Base-by-base conservation (phyloP, 2,888 invertebrate species). In the Trachelus troglodyta region DNA sequence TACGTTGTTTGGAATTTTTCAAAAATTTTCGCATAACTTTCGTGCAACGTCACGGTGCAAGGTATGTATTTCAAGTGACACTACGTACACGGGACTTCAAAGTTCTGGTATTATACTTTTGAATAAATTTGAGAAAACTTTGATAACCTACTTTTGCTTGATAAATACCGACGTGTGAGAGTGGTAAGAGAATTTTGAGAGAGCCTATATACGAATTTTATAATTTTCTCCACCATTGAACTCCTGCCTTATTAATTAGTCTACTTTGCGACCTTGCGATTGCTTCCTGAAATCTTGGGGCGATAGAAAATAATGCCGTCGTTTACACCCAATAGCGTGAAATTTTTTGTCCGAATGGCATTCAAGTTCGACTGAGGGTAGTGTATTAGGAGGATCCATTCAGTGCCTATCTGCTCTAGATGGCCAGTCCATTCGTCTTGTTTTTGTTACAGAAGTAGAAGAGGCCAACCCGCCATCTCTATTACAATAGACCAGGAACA, bases 401-500 rank as follows among this genome's bases (percentile, higher is more conserved):
- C 87, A 83, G 83, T 83, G 82, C 81, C 87, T 86, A 88, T 88
- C 88, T 87, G 88, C 83, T 86, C 83, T 84, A 87, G 88, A 88
- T 88, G 84, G 88, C 84, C 82, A 81, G 85, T 87, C 87, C 85
- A 88, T 88, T 85, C 87, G 87, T 88, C 88, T 88, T 87, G 87
- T 88, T 88, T 88, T 88, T 88, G 86, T 88, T 81, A 81, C 78
- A 80, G 77, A 79, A 82, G 81, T 81, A 80, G 83, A 78, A 74
- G 76, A 78, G 82, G 79, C 78, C 83, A 77, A 81, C 75, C 81
- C 77, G 80, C 75, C 80, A 77, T 81, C 82, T 79, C 82, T 82
- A 83, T 87, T 84, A 87, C 87, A 84, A 85, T 85, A 80, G 81
- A 80, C 82, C 81, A 76, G 68, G 84, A 76, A 81, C 79, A 78